phyloP scores from a whole-genome alignment of 2,113 vertebrate species.

The Ammodytes marinus region DNA sequence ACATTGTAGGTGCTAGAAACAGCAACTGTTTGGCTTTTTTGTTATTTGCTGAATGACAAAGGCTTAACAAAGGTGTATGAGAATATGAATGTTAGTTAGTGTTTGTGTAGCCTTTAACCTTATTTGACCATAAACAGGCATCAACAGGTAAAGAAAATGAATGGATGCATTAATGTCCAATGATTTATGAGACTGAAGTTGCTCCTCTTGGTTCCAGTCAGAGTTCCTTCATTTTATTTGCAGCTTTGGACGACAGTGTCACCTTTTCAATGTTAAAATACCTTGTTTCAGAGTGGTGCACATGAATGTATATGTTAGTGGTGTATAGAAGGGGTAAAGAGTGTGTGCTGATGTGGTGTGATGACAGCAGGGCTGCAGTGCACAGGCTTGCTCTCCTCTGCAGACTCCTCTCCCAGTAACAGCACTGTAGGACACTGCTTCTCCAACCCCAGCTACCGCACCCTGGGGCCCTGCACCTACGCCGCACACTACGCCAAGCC shows the following conservation, averaged over 20 bases:
- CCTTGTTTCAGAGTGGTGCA: background rate
- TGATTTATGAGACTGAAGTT: background rate
- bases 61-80: background rate
- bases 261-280: background rate
- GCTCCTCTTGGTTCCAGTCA: background rate
- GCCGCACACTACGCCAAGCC: constrained; percentile 88
- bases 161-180: background rate
- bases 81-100: background rate
- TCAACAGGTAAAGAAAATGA: background rate
- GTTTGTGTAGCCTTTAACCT: background rate
- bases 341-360: constrained; percentile 20
- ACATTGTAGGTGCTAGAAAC: too few species aligned
- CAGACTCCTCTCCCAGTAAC: constrained; percentile 87
- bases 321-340: background rate
- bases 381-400: constrained; percentile 80
- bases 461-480: constrained; percentile 87
- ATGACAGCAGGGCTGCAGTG: constrained; percentile 69
- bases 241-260: background rate
- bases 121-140: background rate
- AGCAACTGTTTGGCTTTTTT: too few species aligned
- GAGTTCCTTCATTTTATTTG: background rate
- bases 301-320: background rate
- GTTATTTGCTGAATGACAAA: background rate
- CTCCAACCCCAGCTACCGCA: constrained; percentile 92
- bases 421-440: constrained; percentile 84